Conservation (phyloP, 2,888 invertebrate species). For the Drosophila maculinotata region DNA sequence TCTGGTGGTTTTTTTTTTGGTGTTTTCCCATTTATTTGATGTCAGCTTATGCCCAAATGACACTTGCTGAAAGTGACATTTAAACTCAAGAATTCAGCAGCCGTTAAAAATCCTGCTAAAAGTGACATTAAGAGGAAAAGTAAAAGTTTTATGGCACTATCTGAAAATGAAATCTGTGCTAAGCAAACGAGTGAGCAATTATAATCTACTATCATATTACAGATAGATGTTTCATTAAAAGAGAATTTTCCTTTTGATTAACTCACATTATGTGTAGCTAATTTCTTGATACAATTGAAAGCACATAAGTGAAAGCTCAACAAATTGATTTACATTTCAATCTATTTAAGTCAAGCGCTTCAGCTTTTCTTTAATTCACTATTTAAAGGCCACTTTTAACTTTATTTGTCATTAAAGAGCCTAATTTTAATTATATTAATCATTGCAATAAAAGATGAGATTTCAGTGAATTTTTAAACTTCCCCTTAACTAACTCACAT, state of each 20-base stretch:
- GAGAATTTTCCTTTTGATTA: not conserved
- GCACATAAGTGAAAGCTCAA: conserved; percentile 19
- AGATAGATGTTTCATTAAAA: not conserved
- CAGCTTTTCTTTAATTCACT: too few species aligned
- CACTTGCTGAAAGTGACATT: conserved; percentile 37
- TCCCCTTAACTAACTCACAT: too few species aligned
- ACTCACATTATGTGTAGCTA: not conserved
- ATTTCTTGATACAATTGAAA: not conserved
- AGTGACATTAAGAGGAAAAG: conserved; percentile 16
- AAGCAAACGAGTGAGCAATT: not conserved
- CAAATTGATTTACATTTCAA: conserved; percentile 1
- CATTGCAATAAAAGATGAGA: too few species aligned
- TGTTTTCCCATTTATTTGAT: conserved; percentile 31
- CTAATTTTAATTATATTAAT: too few species aligned
- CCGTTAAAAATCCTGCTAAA: conserved; percentile 11
- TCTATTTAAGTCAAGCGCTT: too few species aligned
- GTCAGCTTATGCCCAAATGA: conserved; percentile 46
- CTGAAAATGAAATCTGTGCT: conserved; percentile 10
- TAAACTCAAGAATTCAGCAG: conserved; percentile 16
- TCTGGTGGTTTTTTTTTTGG: conserved; percentile 28
- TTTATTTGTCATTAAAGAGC: too few species aligned
- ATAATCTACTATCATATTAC: too few species aligned
- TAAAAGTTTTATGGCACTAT: conserved; percentile 1
- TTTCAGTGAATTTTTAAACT: too few species aligned
- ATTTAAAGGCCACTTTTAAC: too few species aligned